Evolutionary conservation across 1,140 invertebrate species (phyloP).

Genomic region (Drosophila bipectinata): DNA sequence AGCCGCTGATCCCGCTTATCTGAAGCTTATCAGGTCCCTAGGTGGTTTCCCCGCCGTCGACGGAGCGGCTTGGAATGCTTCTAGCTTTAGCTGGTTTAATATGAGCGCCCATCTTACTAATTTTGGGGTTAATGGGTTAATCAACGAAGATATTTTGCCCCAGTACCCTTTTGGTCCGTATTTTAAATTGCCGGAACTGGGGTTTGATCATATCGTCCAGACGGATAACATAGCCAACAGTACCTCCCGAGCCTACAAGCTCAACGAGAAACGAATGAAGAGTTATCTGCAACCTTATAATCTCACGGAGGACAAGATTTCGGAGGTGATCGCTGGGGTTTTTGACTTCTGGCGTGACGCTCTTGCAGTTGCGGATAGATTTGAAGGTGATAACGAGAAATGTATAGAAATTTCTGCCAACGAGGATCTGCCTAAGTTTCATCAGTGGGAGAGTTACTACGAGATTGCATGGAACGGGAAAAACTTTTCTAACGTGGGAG

Average conservation of each 20-base stretch:
- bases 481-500: not conserved
- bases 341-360: constrained; percentile 69
- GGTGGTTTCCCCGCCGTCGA: constrained; percentile 77
- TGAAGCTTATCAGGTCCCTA: constrained; percentile 65
- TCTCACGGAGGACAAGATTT: constrained; percentile 46
- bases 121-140: constrained; percentile 51
- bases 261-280: constrained; percentile 65
- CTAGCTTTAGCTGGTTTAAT: constrained; percentile 78
- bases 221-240: constrained; percentile 60
- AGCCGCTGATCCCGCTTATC: constrained; percentile 68
- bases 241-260: constrained; percentile 52
- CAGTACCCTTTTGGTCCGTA: constrained; percentile 64
- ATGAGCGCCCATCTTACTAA: constrained; percentile 75
- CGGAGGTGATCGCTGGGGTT: constrained; percentile 45
- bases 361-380: constrained; percentile 47
- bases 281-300: constrained; percentile 52
- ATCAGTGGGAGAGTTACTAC: constrained; percentile 56
- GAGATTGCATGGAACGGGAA: constrained; percentile 71
- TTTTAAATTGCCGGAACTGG: constrained; percentile 67
- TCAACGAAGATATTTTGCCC: constrained; percentile 48
- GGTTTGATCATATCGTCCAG: constrained; percentile 70
- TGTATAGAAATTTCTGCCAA: constrained; percentile 7
- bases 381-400: constrained; percentile 39
- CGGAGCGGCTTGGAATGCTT: constrained; percentile 54
- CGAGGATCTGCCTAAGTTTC: not conserved